Conservation (phyloP, 2,888 invertebrate genomes). For the Drosophila fulvimacula region DNA sequence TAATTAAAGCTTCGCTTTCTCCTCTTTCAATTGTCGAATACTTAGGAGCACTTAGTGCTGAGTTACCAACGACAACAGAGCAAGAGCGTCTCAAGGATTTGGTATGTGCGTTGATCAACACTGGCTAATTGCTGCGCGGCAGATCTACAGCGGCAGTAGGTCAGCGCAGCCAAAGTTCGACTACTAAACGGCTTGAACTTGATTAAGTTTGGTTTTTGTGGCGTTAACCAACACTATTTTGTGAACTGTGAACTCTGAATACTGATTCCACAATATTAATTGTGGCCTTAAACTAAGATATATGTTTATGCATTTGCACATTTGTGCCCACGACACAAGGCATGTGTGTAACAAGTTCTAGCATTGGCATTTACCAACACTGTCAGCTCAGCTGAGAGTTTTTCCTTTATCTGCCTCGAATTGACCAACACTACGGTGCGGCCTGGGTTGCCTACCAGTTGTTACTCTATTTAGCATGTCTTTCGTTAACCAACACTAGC, state of each 20-base stretch:
- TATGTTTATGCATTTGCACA: too few relatives aligned
- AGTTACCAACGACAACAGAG: background rate
- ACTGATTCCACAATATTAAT: background rate
- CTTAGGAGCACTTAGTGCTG: conserved; percentile 45
- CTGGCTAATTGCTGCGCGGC: conserved; percentile 2
- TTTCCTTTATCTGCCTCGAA: background rate
- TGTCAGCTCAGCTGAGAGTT: background rate
- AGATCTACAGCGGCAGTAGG: background rate
- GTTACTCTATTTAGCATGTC: background rate
- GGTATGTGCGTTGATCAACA: conserved; percentile 7
- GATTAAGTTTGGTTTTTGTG: background rate
- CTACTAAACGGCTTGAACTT: background rate
- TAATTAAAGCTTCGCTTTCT: conserved; percentile 62
- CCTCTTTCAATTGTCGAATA: conserved; percentile 56
- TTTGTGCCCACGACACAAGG: too few relatives aligned
- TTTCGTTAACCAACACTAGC: background rate
- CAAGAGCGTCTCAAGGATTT: conserved; percentile 16
- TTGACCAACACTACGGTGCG: background rate
- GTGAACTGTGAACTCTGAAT: background rate
- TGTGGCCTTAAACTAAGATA: background rate
- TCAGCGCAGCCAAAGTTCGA: background rate
- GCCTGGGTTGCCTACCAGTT: background rate
- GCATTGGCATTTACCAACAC: background rate
- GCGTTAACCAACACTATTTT: background rate
- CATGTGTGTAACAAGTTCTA: too few relatives aligned